A percentile compares a stretch with the other conserved stretches of the same genome.
Conservation (phyloP, 1,140 invertebrate species). For the Lordiphosa collinella region DNA sequence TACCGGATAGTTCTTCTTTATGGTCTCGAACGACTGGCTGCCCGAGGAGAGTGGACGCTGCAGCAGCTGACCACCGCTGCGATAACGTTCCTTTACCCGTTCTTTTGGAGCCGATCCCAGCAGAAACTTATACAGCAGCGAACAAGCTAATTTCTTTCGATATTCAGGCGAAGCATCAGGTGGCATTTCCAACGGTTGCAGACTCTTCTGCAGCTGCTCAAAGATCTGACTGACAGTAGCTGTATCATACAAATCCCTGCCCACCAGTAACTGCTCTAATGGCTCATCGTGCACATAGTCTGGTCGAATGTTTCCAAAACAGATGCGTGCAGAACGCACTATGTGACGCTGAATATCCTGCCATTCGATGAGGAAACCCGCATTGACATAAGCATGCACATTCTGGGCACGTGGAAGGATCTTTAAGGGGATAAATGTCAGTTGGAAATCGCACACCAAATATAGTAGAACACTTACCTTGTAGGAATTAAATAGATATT, state of each 20-base stretch:
- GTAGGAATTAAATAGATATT: conserved; percentile 66
- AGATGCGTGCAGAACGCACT: conserved; percentile 66
- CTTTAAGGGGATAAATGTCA: conserved; percentile 31
- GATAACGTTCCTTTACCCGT: conserved; percentile 47
- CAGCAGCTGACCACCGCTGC: conserved; percentile 82
- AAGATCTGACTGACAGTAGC: conserved; percentile 38
- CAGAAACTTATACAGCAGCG: conserved; percentile 87
- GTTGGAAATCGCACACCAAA: no score
- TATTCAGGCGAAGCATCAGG: conserved; percentile 84
- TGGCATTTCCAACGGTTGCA: conserved; percentile 77
- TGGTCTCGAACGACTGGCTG: conserved; percentile 87
- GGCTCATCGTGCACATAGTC: conserved; percentile 85
- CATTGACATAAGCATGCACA: conserved; percentile 90
- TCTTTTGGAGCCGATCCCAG: conserved; percentile 79
- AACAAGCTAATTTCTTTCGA: conserved; percentile 83
- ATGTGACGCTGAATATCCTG: conserved; percentile 50
- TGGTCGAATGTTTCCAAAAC: conserved; percentile 86
- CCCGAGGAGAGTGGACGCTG: conserved; percentile 85
- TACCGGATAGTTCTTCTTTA: conserved; percentile 87
- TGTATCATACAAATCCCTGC: conserved; percentile 80
- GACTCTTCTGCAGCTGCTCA: conserved; percentile 25
- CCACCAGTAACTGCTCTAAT: conserved; percentile 84
- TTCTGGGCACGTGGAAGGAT: conserved; percentile 88
- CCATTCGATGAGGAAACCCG: conserved; percentile 84
- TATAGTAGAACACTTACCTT: conserved; percentile 83